These are phyloP conservation scores for Falcunculus frontatus DNA, from an alignment of 2,113 vertebrate species.

Conservation along the genomic window DNA sequence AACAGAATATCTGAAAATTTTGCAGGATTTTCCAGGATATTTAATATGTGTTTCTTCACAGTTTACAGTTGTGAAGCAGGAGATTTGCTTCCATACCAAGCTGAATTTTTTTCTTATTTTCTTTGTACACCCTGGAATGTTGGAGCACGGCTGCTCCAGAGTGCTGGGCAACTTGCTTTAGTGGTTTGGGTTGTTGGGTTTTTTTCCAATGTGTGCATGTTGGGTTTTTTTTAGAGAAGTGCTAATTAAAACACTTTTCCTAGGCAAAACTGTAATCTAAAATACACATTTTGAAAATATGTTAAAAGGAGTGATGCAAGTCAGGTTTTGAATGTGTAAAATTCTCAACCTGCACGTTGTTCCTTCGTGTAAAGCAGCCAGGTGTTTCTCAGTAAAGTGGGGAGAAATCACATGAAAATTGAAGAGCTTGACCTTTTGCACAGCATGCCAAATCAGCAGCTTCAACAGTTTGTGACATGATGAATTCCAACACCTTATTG, in stretches of 20 bases:
- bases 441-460: neutral
- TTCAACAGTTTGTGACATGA: neutral
- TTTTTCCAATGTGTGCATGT: neutral
- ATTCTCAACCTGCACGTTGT: neutral
- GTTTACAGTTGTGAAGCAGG: neutral
- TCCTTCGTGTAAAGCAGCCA: neutral
- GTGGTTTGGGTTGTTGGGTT: neutral
- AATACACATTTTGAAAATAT: neutral
- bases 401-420: neutral
- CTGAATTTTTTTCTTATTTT: neutral
- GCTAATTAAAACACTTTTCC: constrained; percentile 26
- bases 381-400: neutral
- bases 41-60: constrained; percentile 5
- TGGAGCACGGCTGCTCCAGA: neutral
- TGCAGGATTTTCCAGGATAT: neutral
- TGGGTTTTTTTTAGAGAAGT: neutral
- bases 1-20: neutral
- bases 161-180: neutral
- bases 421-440: constrained; percentile 6
- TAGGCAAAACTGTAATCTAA: neutral
- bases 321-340: neutral
- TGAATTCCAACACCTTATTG: neutral
- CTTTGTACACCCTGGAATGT: constrained; percentile 1
- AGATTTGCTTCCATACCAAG: neutral
- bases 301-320: neutral